These are phyloP conservation scores for Diadegma fenestrale DNA, from an alignment of 2,888 invertebrate species.

Conservation along the genomic window DNA sequence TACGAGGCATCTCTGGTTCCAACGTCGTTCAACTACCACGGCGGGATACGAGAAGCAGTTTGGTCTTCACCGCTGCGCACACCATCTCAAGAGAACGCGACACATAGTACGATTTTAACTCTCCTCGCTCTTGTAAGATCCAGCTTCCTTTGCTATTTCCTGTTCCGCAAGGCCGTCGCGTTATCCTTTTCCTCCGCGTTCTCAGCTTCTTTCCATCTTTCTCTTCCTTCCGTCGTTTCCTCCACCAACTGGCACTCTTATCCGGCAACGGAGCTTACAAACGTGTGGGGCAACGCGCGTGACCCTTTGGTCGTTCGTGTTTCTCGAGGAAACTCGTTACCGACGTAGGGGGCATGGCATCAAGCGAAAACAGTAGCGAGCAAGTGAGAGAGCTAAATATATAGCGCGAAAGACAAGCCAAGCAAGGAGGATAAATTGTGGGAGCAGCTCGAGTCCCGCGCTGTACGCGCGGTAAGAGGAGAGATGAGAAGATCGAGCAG, in stretches of 20 bases:
- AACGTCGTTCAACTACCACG: conserved; percentile 40
- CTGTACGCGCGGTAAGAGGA: conserved; percentile 4
- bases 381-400: conserved; percentile 23
- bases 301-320: conserved; percentile 57
- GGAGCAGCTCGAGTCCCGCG: conserved; percentile 2
- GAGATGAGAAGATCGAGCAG: conserved; percentile 21
- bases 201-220: not conserved
- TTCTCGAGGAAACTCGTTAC: conserved; percentile 68
- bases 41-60: conserved; percentile 37
- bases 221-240: conserved; percentile 35
- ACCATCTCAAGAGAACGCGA: conserved; percentile 33
- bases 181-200: not conserved
- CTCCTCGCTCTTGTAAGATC: conserved; percentile 21
- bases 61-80: conserved; percentile 30
- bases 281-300: conserved; percentile 56
- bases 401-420: conserved; percentile 8
- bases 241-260: conserved; percentile 55
- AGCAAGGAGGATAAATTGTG: conserved; percentile 48
- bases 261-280: conserved; percentile 42
- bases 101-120: conserved; percentile 39
- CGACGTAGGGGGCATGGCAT: conserved; percentile 34
- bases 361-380: conserved; percentile 16
- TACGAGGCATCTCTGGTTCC: conserved; percentile 43
- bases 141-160: conserved; percentile 41
- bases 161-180: not conserved